Percentiles rank a stretch among this genome's conserved stretches.
Conservation (phyloP, 2,888 invertebrate species). For the Axea sp. region DNA sequence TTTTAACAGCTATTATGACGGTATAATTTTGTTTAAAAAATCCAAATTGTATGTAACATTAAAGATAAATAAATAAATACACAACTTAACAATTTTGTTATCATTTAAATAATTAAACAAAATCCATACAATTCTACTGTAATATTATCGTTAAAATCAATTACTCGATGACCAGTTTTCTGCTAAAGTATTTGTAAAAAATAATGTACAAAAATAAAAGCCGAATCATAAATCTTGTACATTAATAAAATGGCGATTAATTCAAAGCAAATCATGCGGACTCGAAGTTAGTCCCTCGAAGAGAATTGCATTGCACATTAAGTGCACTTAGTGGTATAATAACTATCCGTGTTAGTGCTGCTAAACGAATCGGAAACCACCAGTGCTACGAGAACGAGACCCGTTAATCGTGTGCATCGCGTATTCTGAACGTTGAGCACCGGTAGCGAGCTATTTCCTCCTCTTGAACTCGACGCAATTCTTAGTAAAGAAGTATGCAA, state of each 20-base stretch:
- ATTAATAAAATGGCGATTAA: constrained; percentile 32
- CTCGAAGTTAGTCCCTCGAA: background rate
- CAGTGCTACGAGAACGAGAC: constrained; percentile 17
- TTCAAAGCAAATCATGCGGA: constrained; percentile 6
- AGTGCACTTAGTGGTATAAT: constrained; percentile 38
- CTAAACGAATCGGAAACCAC: constrained; percentile 51
- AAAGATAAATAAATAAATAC: too few relatives aligned
- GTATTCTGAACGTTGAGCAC: constrained; percentile 67
- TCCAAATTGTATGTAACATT: too few relatives aligned
- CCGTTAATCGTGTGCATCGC: constrained; percentile 70
- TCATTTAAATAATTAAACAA: too few relatives aligned
- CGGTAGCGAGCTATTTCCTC: constrained; percentile 67
- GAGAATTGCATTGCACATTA: constrained; percentile 4
- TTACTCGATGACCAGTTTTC: too few relatives aligned
- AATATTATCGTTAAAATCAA: too few relatives aligned
- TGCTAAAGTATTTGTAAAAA: too few relatives aligned
- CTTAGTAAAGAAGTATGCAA: constrained; percentile 23
- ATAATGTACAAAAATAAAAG: too few relatives aligned
- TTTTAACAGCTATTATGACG: too few relatives aligned
- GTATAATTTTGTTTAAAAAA: too few relatives aligned
- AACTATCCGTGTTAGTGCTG: constrained; percentile 49
- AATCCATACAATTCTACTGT: too few relatives aligned
- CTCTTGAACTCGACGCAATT: constrained; percentile 34
- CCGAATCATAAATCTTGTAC: constrained; percentile 12
- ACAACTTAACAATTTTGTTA: too few relatives aligned